phyloP scores from a whole-genome alignment of 2,797 vertebrate species.

The Chelon auratus region DNA sequence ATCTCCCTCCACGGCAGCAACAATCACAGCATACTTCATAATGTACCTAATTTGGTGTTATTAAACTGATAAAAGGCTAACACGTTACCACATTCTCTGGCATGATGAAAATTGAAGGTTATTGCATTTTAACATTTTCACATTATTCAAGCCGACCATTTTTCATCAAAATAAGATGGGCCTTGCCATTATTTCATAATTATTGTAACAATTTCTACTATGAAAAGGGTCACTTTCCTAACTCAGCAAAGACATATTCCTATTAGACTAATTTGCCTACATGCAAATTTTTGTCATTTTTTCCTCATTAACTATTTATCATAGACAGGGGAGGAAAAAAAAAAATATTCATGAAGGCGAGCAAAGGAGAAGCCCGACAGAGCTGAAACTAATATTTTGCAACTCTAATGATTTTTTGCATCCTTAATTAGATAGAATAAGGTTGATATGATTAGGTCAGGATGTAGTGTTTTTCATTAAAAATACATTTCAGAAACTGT shows the following conservation, averaged over 20 bases:
- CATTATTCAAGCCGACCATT: constrained; percentile 89
- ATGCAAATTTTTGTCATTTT: constrained; percentile 99
- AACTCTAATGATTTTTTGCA: constrained; percentile 99
- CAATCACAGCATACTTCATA: constrained; percentile 90
- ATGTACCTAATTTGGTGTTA: constrained; percentile 92
- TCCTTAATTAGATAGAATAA: constrained; percentile 99
- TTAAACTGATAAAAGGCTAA: constrained; percentile 94
- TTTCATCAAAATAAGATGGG: constrained; percentile 89
- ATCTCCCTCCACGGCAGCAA: constrained; percentile 81
- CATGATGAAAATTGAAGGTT: constrained; percentile 92
- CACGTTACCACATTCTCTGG: constrained; percentile 87
- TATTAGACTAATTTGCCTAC: constrained; percentile 98
- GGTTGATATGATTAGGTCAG: constrained; percentile 99
- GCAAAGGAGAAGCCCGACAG: constrained; percentile 90
- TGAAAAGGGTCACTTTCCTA: constrained; percentile 94
- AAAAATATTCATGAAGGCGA: constrained; percentile 93
- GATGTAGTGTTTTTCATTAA: constrained; percentile 99
- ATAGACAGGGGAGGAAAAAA: constrained; percentile 86
- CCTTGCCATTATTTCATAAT: constrained; percentile 88
- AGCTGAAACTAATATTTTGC: constrained; percentile 99
- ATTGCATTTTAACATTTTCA: constrained; percentile 93
- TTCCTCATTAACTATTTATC: constrained; percentile 98
- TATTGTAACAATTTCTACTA: constrained; percentile 88
- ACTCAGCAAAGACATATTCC: constrained; percentile 91
- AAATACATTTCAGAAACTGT: constrained; percentile 98